Evolutionary conservation across 2,888 invertebrate genomes (phyloP), one percentile per base, ranked within the genome.

Genomic region (Melieria picta): DNA sequence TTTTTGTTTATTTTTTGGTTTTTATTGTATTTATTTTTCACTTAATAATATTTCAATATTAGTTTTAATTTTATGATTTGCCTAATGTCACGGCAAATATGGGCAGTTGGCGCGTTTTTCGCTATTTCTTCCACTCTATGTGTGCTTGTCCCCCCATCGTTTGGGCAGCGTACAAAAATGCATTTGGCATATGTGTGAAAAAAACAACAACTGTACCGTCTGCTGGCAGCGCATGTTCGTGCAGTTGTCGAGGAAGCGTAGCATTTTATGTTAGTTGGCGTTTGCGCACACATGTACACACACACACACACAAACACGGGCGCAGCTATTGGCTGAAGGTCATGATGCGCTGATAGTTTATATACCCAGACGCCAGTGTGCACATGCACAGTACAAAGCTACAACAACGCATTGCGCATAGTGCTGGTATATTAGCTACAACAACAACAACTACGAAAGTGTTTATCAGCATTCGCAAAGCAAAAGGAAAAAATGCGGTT

Each of bases 171-270:
- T 52, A 52, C 52, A 5, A 30, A 30, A 30, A 30, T 43, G n/a
- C 11, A 52, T 42, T 10, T 10, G 52, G 42, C 42, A n/a, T 52
- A 11, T 42, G 42, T 4, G 50, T 6, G n/a, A 13, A 10, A 43
- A 43, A 45, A 30, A 30, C 30, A 30, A 30, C 30, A 30, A 30
- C 30, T 30, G 30, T 30, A 30, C 30, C 30, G 13, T 42, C 0
- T 47, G 6, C 16, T 16, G 16, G 16, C 4, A 62, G 16, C 13
- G 16, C n/a, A 9, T 60, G 11, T 50, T n/a, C 48, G 52, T 42
- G 52, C 4, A n/a, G 42, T 55, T 42, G 42, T 11, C 47, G 7
- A n/a, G 30, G 7, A 80, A 79, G 77, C 76, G 74, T 75, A 77
- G 79, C 79, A 77, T 77, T n/a, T 45, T 50, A 43, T 48, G 56